A percentile compares a stretch with the other conserved stretches of the same genome.
Evolutionary conservation across 1,140 invertebrate genomes (phyloP).

Genomic region (Pseudomyrmex dendroicus): DNA sequence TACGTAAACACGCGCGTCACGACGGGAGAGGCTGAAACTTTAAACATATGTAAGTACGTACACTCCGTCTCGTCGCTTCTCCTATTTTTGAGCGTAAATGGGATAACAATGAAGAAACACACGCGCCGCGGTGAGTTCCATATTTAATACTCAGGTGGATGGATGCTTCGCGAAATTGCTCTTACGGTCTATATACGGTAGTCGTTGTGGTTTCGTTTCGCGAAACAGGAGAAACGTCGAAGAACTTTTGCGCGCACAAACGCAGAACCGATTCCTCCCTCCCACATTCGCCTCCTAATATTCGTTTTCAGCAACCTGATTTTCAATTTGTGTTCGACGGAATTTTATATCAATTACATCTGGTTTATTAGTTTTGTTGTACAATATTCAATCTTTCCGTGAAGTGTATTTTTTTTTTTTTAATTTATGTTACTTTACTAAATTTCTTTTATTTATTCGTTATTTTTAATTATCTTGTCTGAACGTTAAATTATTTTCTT

Average conservation of each 20-base stretch:
- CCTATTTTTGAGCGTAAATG: neutral
- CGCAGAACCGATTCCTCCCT: neutral
- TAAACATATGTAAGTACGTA: neutral
- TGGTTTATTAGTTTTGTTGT: too few relatives aligned
- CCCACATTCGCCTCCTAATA: neutral
- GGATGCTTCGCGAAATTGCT: conserved; percentile 47
- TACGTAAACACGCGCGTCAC: conserved; percentile 60
- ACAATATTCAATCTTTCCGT: too few relatives aligned
- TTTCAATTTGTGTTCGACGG: neutral
- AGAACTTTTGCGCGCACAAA: conserved; percentile 12
- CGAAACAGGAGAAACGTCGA: conserved; percentile 43
- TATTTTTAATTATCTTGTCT: neutral
- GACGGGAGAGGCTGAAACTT: conserved; percentile 11
- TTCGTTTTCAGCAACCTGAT: neutral
- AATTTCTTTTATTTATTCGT: too few relatives aligned
- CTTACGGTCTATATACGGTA: conserved; percentile 57
- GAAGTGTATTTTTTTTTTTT: too few relatives aligned
- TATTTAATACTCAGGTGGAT: conserved; percentile 9
- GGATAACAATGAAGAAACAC: conserved; percentile 39
- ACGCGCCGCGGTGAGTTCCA: conserved; percentile 22
- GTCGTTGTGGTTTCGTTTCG: conserved; percentile 37
- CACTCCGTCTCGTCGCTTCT: neutral
- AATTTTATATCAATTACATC: neutral
- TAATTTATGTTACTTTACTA: too few relatives aligned
- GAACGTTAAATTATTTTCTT: neutral